Conservation (phyloP, 2,113 vertebrate genomes). For the Macquaria australasica region DNA sequence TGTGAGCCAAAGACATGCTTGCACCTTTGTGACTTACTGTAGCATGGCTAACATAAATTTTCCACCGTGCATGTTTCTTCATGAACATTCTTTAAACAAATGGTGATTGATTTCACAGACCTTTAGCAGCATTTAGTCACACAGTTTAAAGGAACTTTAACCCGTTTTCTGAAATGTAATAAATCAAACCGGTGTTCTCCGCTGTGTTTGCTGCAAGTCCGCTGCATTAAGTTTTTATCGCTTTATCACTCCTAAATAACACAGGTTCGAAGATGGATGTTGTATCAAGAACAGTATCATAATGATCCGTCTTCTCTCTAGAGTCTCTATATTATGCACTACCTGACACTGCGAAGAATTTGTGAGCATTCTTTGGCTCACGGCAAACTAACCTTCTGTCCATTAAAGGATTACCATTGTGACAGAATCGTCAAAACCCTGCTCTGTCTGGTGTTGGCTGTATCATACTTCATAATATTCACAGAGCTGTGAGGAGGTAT, state of each 20-base stretch:
- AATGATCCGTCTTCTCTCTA: constrained; percentile 32
- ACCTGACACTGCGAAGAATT: constrained; percentile 44
- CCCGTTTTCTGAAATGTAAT: constrained; percentile 34
- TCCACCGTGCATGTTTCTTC: neutral
- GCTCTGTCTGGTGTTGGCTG: constrained; percentile 38
- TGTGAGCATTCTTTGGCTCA: constrained; percentile 56
- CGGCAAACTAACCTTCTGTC: constrained; percentile 49
- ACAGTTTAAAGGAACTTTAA: constrained; percentile 24
- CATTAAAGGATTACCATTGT: constrained; percentile 77
- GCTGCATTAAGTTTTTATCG: constrained; percentile 41
- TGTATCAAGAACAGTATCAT: constrained; percentile 26
- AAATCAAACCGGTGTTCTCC: constrained; percentile 28
- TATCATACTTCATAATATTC: constrained; percentile 53
- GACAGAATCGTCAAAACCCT: constrained; percentile 67
- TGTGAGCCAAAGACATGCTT: neutral
- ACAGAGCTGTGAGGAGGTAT: constrained; percentile 31
- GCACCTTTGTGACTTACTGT: neutral
- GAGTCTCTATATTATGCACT: neutral
- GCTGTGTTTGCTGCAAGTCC: constrained; percentile 2
- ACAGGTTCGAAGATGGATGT: constrained; percentile 49
- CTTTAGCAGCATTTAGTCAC: constrained; percentile 33
- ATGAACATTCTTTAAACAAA: constrained; percentile 28
- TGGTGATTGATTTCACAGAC: constrained; percentile 32
- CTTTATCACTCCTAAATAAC: constrained; percentile 46
- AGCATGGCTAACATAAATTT: constrained; percentile 7